Evolutionary conservation across 2,888 invertebrate genomes (phyloP).

Genomic region (Netelia virgata): DNA sequence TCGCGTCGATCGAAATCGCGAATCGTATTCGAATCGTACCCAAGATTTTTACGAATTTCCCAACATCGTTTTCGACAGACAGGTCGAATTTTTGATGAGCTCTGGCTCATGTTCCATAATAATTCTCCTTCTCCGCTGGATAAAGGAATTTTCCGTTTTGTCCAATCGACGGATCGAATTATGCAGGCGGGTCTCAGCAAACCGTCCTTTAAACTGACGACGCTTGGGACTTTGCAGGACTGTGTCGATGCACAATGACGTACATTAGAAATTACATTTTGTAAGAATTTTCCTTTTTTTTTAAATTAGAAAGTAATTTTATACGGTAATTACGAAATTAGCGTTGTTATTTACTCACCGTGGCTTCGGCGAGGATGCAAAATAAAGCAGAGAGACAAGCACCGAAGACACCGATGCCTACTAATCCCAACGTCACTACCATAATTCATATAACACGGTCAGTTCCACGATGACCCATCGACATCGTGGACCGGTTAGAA

Average conservation of each 20-base stretch:
- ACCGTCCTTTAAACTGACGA: constrained; percentile 20
- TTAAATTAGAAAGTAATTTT: too few species aligned
- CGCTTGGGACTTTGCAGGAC: constrained; percentile 31
- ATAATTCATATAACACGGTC: constrained; percentile 35
- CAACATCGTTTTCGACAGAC: neutral
- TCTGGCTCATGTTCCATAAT: neutral
- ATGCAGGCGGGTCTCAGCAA: constrained; percentile 11
- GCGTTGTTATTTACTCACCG: constrained; percentile 41
- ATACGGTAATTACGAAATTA: too few species aligned
- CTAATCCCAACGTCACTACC: constrained; percentile 58
- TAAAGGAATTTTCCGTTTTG: constrained; percentile 3
- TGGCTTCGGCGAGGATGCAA: constrained; percentile 56
- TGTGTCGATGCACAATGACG: constrained; percentile 37
- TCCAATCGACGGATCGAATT: constrained; percentile 10
- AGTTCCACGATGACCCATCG: neutral
- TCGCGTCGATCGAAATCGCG: neutral
- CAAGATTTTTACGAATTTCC: neutral
- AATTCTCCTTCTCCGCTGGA: neutral
- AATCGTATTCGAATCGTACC: constrained; percentile 10
- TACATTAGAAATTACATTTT: neutral
- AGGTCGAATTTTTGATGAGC: neutral
- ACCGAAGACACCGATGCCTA: constrained; percentile 55
- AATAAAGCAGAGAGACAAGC: constrained; percentile 59
- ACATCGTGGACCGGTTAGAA: constrained; percentile 8
- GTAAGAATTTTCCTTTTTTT: too few species aligned